Evolutionary conservation across 2,797 vertebrate species (phyloP), one percentile per base, ranked within the genome.

Genomic region (Rachycentron canadum): DNA sequence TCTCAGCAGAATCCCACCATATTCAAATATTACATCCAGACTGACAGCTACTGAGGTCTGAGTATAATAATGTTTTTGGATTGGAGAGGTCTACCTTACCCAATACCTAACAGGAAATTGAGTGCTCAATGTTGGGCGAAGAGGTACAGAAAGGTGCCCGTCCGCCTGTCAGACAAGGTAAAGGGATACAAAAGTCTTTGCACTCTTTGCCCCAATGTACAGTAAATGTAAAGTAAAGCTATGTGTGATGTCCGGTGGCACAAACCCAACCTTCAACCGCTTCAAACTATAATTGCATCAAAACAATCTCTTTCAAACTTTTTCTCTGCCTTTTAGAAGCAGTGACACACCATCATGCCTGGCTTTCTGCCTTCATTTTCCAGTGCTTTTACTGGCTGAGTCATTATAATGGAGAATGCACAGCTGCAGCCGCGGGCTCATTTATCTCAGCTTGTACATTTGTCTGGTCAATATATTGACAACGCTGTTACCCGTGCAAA

Each of bases 401-500:
- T 41, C 34, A 5, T 62, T 60, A 5, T 43, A 25, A 49, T 16
- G 61, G 50, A 60, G 49, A 47, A 52, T 23, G 41, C 23, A n/a
- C 36, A 2, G 40, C 58, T 30, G 61, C 66, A 60, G 57, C 36
- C 61, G n/a, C 5, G 5, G 53, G 45, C 74, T 84, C 68, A 41
- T 76, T 82, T n/a, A 45, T 55, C 32, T 70, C 61, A 26, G 23
- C 38, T 56, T 43, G 47, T 65, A 25, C 23, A 7, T 56, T 66
- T 47, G 14, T 53, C 67, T 45, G 66, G 25, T 85, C 78, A 34
- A 79, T 83, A 65, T 85, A 87, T 77, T 11, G 69, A 68, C 69
- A 4, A n/a, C 36, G 12, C 30, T 21, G 62, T 76, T 52, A 43
- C 38, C 26, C 1, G 34, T 45, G 65, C 62, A 79, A 68, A 73